Base-by-base conservation (phyloP, 1,140 invertebrate species). In the Sycophaga agraensis region DNA sequence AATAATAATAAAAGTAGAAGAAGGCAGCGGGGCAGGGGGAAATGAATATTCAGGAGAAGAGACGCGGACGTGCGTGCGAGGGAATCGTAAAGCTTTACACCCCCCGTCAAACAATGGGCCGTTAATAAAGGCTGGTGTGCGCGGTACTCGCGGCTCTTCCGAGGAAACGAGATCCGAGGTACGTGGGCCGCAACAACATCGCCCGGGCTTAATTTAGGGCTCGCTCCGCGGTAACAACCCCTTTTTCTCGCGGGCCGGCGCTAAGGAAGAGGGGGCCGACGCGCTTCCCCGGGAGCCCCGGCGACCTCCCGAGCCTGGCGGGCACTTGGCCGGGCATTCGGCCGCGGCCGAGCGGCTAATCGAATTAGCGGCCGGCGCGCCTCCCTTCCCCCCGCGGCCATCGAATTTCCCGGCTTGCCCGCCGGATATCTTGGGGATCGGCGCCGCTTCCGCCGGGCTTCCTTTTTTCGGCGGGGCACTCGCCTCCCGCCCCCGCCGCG, bases 291-390 rank as follows among this genome's bases (percentile, higher is more conserved):
- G n/a, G n/a, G n/a, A n/a, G n/a, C n/a, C n/a, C n/a, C n/a, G n/a
- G n/a, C n/a, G n/a, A n/a, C n/a, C n/a, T n/a, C n/a, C n/a, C n/a
- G n/a, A n/a, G n/a, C n/a, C n/a, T n/a, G n/a, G n/a, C n/a, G n/a
- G n/a, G n/a, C n/a, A n/a, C n/a, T n/a, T n/a, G 28, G 28, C 5
- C 28, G 28, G 11, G 14, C 39, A 14, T 43, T 26, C 14, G 2
- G 5, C 28, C 9, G n/a, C 22, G 9, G 5, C 24, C 28, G 51
- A 49, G 42, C 59, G 58, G 61, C 54, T 63, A 63, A 63, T 63
- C 61, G 61, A 63, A 63, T 63, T 63, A 63, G 55, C 28, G 46
- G 48, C 39, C 54, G 26, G 49, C 53, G 28, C 51, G 43, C 34
- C 39, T 45, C 48, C 48, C 50, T 16, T 28, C n/a, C 9, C n/a